Evolutionary conservation across 2,797 vertebrate species (phyloP), one percentile per base, ranked within the genome.

Genomic region (Corythornis leucogaster): DNA sequence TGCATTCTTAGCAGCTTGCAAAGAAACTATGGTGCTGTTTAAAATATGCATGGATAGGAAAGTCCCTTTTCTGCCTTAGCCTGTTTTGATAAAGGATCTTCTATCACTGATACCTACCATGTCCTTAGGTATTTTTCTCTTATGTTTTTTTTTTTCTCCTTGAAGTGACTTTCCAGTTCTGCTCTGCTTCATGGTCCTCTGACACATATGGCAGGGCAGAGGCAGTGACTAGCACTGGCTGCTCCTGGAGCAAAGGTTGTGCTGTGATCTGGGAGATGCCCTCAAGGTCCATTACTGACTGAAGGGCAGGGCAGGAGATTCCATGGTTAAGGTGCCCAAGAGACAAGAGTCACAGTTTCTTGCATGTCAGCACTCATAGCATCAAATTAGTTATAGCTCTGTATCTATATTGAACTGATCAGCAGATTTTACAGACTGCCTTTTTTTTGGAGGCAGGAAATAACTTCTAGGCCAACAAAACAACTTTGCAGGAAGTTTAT

Each of bases 1-100:
- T 87, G 43, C 88, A 78, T 92, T 92, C 81, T 91, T 86, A 85
- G 73, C 78, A 90, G 71, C 78, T 38, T 86, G 50, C 64, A 54
- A 64, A 46, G 61, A n/a, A 86, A 68, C 50, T 26, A 33, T 3
- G 1, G 46, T 13, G 78, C 78, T 94, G 35, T 46, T 81, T 70
- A 66, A 78, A 63, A 53, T 6, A 24, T 0, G 0, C 3, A 20
- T 40, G 61, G 70, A 67, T 15, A 90, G 55, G 55, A 80, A 94
- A 90, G 38, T 50, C 42, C 30, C 53, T 73, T 63, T 83, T 79
- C 87, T 87, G 46, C 78, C 26, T 43, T 46, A 57, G 63, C 87
- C 63, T 71, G 31, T 50, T 64, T 53, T 38, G 51, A 53, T 85
- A 51, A 68, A 74, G 64, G 38, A 58, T 68, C 42, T 90, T 43